Percentiles rank a stretch among this genome's conserved stretches.
phyloP scores from a whole-genome alignment of 2,113 vertebrate genomes.

The Mystacornis crossleyi region DNA sequence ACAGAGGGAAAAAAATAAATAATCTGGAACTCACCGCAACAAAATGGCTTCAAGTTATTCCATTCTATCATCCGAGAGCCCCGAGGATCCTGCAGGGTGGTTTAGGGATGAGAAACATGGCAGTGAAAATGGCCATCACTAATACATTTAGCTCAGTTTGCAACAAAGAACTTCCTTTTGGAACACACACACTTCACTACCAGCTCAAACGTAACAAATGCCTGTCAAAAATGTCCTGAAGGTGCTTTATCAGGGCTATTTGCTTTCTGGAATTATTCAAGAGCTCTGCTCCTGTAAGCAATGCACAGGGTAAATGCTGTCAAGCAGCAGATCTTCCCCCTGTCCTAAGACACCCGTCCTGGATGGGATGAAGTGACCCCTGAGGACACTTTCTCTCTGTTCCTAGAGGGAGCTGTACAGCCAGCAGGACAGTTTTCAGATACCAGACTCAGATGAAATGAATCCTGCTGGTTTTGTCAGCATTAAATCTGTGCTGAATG shows the following conservation, averaged over 20 bases:
- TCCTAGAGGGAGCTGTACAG: neutral
- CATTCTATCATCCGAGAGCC: slow-evolving; percentile 92
- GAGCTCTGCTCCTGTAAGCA: neutral
- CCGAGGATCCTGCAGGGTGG: slow-evolving; percentile 81
- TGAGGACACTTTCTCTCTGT: neutral
- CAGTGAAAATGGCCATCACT: neutral
- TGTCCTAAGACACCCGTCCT: neutral
- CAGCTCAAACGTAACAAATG: neutral
- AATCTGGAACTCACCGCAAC: slow-evolving; percentile 82
- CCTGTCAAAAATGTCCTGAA: neutral
- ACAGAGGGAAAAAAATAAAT: neutral
- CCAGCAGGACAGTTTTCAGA: neutral
- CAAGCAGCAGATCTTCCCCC: neutral
- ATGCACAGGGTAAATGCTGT: neutral
- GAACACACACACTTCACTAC: fast-evolving
- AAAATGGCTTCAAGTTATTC: slow-evolving; percentile 81
- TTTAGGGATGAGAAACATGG: neutral
- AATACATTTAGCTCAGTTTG: neutral
- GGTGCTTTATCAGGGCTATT: neutral
- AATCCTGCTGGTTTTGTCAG: neutral
- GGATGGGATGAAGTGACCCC: neutral
- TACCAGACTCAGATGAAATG: neutral
- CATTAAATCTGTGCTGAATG: neutral
- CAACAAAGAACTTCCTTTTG: neutral
- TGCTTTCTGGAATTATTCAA: neutral